Conservation (phyloP, 2,797 vertebrate species). For the Malacoraja senta region DNA sequence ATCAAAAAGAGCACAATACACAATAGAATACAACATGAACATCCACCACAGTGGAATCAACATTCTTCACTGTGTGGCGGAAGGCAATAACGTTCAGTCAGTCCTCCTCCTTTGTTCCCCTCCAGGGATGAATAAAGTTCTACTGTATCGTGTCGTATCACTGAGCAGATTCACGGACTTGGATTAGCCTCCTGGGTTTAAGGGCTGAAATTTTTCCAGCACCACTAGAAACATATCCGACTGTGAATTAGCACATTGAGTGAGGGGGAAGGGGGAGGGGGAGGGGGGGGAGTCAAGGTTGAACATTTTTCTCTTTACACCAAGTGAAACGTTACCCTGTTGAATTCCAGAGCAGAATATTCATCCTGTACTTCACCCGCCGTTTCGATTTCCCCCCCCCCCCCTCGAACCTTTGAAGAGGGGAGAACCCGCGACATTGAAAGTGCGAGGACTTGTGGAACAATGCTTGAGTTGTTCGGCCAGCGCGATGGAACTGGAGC, state of each 20-base stretch:
- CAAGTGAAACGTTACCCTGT: not conserved
- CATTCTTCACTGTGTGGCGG: too few species aligned
- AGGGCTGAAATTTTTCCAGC: not conserved
- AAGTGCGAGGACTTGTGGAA: not conserved
- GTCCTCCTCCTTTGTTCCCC: too few species aligned
- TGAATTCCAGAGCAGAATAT: not conserved
- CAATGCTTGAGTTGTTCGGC: not conserved
- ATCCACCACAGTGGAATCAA: too few species aligned
- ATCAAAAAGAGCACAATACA: too few species aligned
- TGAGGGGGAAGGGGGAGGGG: not conserved
- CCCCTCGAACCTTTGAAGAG: not conserved
- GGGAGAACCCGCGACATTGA: not conserved
- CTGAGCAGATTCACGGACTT: not conserved
- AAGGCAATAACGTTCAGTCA: too few species aligned
- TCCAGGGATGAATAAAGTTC: too few species aligned
- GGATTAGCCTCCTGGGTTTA: not conserved
- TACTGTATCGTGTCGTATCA: too few species aligned
- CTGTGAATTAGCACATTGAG: not conserved
- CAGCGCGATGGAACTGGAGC: not conserved
- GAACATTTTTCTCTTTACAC: not conserved
- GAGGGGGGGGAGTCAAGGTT: not conserved
- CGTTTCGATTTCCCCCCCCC: not conserved
- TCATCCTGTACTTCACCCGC: not conserved
- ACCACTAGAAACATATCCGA: slow-evolving; percentile 5
- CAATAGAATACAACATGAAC: too few species aligned